These are phyloP conservation scores for Euura saliciscinereae DNA, from an alignment of 1,140 invertebrate genomes.

Conservation along the genomic window DNA sequence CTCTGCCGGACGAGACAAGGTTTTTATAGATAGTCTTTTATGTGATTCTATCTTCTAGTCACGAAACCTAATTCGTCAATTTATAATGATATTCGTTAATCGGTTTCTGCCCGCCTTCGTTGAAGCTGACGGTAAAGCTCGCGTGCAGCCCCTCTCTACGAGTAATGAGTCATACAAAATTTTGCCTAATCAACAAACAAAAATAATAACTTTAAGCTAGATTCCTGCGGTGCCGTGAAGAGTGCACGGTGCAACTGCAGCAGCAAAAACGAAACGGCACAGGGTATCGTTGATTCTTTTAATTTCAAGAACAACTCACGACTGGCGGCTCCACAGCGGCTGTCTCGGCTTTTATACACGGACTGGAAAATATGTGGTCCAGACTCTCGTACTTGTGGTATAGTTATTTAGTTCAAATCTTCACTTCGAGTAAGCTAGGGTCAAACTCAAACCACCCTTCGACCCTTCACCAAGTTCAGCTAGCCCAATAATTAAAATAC, in stretches of 20 bases:
- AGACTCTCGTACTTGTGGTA: too few species aligned
- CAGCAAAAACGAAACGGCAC: background rate
- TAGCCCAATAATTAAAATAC: too few species aligned
- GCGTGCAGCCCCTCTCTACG: background rate
- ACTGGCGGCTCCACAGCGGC: background rate
- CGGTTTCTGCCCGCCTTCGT: too few species aligned
- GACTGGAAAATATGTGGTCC: too few species aligned
- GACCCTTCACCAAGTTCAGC: too few species aligned
- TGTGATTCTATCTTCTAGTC: background rate
- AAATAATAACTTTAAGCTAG: background rate
- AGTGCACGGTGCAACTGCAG: background rate
- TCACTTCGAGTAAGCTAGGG: too few species aligned
- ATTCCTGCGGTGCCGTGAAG: background rate
- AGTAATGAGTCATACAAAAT: background rate
- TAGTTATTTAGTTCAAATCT: too few species aligned
- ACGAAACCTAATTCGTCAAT: background rate
- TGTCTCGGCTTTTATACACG: background rate
- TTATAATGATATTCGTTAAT: too few species aligned
- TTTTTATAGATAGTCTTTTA: slow-evolving; percentile 3
- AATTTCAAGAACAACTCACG: background rate
- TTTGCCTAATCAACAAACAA: background rate
- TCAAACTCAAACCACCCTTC: too few species aligned
- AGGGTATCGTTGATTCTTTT: background rate
- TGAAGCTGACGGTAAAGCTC: background rate
- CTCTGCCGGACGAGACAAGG: background rate